These are phyloP conservation scores for Probaryconus sp. DNA, from an alignment of 1,140 invertebrate species.

Conservation along the genomic window DNA sequence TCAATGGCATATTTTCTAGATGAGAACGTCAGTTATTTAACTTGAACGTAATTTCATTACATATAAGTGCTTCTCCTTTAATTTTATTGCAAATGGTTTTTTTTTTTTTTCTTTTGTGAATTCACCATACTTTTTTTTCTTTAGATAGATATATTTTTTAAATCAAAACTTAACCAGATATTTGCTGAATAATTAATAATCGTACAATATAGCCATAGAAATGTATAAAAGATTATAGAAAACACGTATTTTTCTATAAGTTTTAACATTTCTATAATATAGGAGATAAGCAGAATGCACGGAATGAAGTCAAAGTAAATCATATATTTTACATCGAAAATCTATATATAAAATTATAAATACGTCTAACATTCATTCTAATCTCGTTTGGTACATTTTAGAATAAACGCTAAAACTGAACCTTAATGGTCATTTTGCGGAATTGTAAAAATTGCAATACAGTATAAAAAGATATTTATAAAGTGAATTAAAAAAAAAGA, in stretches of 20 bases:
- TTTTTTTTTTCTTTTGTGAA: neutral
- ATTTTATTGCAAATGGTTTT: too few relatives aligned
- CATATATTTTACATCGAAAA: slow-evolving; percentile 55
- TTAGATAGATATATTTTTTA: slow-evolving; percentile 39
- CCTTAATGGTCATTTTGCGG: too few relatives aligned
- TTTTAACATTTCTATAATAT: slow-evolving; percentile 61
- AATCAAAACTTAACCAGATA: slow-evolving; percentile 11
- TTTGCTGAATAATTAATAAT: slow-evolving; percentile 29
- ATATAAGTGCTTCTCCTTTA: neutral
- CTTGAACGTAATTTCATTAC: neutral
- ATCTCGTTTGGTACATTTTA: too few relatives aligned
- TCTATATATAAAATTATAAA: slow-evolving; percentile 29
- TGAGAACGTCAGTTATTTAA: neutral
- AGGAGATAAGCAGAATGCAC: slow-evolving; percentile 51
- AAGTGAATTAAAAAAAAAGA: too few relatives aligned
- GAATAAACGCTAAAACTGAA: too few relatives aligned
- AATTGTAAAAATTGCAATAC: too few relatives aligned
- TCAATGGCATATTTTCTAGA: slow-evolving; percentile 39
- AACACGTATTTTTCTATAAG: slow-evolving; percentile 58
- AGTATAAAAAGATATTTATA: too few relatives aligned
- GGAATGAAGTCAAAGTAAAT: slow-evolving; percentile 46
- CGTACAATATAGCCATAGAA: slow-evolving; percentile 55
- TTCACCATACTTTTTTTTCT: slow-evolving; percentile 5
- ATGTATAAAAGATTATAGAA: slow-evolving; percentile 63
- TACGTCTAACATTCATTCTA: neutral